phyloP scores from a whole-genome alignment of 2,113 vertebrate species.

The Nannospalax galili region DNA sequence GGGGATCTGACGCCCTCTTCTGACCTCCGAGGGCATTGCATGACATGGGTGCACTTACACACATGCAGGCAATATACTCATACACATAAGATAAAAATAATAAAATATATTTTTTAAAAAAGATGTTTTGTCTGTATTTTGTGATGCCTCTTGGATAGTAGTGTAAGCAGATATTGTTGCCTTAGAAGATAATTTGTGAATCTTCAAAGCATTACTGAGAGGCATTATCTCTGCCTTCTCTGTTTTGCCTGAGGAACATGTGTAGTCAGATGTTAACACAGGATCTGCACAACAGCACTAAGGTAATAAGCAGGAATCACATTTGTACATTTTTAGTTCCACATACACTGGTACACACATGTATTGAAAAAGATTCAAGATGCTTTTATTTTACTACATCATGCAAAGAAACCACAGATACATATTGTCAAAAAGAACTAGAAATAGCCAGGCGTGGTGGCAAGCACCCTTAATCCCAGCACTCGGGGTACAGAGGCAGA shows the following conservation, averaged over 20 bases:
- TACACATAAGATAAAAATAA: too few relatives aligned
- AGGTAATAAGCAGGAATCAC: neutral
- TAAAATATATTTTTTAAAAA: too few relatives aligned
- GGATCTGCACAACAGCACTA: slow-evolving; percentile 16
- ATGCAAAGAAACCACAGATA: slow-evolving; percentile 6
- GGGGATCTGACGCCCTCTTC: too few relatives aligned
- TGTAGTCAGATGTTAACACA: neutral
- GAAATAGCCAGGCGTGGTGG: too few relatives aligned
- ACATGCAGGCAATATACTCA: too few relatives aligned
- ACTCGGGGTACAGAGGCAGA: too few relatives aligned
- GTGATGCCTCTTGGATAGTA: neutral
- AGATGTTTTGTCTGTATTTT: slow-evolving; percentile 16
- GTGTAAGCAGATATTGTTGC: slow-evolving; percentile 2
- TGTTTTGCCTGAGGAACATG: neutral
- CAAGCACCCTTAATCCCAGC: too few relatives aligned
- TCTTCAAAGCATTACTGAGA: slow-evolving; percentile 21
- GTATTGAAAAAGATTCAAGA: neutral
- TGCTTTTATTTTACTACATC: neutral
- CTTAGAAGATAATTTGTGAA: neutral
- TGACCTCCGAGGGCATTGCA: too few relatives aligned
- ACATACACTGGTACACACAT: neutral
- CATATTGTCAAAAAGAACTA: slow-evolving; percentile 31
- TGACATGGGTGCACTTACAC: too few relatives aligned
- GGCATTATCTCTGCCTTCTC: slow-evolving; percentile 28
- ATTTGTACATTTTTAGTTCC: neutral